A percentile compares a stretch with the other conserved stretches of the same genome.
These are phyloP conservation scores for Holcopasites calliopsidis DNA, from an alignment of 1,140 invertebrate species.

Conservation along the genomic window DNA sequence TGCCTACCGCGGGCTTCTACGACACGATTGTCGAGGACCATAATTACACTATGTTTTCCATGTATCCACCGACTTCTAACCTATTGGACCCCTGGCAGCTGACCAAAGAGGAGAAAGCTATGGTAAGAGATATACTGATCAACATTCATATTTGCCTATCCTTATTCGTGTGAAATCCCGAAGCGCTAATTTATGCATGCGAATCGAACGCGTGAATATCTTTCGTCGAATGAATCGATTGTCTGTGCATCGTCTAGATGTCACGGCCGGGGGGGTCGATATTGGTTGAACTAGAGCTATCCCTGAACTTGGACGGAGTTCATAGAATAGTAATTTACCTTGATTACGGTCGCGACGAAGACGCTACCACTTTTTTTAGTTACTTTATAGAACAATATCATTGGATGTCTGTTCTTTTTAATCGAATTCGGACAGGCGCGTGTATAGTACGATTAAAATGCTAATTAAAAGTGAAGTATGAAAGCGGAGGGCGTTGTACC, in stretches of 20 bases:
- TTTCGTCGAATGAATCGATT: conserved; percentile 23
- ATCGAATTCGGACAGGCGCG: too few species aligned
- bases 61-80: conserved; percentile 64
- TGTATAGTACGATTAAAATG: neutral
- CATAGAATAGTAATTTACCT: neutral
- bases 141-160: neutral
- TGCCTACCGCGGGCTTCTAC: conserved; percentile 64
- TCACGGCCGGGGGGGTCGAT: conserved; percentile 56
- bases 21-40: conserved; percentile 69
- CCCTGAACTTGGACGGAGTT: conserved; percentile 11
- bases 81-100: conserved; percentile 57
- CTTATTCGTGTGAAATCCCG: neutral
- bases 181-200: neutral
- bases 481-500: neutral
- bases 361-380: neutral
- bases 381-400: neutral
- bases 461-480: neutral
- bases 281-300: conserved; percentile 21
- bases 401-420: neutral
- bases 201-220: neutral
- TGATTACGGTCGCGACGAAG: neutral
- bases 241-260: conserved; percentile 34
- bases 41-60: conserved; percentile 67
- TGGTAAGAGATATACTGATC: conserved; percentile 56
- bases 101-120: conserved; percentile 64